These are phyloP conservation scores for Lamprotornis superbus DNA, from an alignment of 2,113 vertebrate species.

Conservation along the genomic window DNA sequence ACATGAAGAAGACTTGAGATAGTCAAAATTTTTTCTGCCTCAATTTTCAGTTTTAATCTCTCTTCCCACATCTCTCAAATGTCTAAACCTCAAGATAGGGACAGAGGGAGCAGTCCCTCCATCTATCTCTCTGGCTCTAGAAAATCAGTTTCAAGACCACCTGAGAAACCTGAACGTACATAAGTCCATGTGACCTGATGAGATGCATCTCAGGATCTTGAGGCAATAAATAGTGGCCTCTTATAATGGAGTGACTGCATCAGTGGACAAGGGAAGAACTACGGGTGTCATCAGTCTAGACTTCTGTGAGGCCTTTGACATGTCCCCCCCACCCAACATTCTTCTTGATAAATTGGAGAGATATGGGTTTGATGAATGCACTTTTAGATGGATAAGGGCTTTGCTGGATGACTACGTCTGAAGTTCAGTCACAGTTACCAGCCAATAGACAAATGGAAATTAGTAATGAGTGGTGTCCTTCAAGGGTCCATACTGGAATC, in stretches of 20 bases:
- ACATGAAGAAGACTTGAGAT: background rate
- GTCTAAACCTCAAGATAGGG: background rate
- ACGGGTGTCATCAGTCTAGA: no score
- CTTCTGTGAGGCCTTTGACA: background rate
- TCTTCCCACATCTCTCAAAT: background rate
- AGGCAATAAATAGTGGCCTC: background rate
- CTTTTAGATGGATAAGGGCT: background rate
- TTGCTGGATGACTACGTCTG: accelerated
- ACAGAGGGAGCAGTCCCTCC: background rate
- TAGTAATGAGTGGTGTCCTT: background rate
- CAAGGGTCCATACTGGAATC: background rate
- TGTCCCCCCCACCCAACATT: no score
- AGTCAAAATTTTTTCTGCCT: background rate
- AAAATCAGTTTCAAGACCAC: background rate
- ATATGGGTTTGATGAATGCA: background rate
- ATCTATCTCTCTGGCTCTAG: no score
- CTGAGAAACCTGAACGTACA: background rate
- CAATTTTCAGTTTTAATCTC: background rate
- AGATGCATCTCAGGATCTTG: background rate
- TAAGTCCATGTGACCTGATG: background rate
- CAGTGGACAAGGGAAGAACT: background rate
- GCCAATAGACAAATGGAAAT: background rate
- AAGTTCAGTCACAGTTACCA: background rate
- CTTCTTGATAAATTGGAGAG: background rate
- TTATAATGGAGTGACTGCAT: background rate